Base-by-base conservation (phyloP, 2,113 vertebrate genomes). In the Collichthys lucidus region DNA sequence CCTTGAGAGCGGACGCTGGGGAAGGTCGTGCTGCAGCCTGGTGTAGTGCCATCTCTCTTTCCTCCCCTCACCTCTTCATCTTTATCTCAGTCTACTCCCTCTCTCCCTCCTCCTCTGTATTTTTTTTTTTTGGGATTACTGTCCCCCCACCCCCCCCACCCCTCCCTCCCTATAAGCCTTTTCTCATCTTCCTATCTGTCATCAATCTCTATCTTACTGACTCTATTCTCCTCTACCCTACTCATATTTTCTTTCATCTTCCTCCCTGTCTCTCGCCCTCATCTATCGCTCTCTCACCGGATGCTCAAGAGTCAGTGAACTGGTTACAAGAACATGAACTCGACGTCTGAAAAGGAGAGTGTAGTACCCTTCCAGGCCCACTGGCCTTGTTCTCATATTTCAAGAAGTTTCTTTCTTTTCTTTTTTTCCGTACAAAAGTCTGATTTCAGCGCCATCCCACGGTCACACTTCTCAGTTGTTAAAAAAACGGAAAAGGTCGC, bases 171-270 rank as follows among this genome's bases (percentile, higher is more conserved):
- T 79, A 42, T 85, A 86, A 92, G 86, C 85, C 83, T 85, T 91
- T 89, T 90, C 88, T 89, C 85, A 90, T 92, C 88, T 88, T 91
- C 85, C 88, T 89, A 88, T 91, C 91, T 86, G 89, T 93, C 88
- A 93, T 93, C 91, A 88, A 93, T 93, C 92, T 92, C 83, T 82
- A 89, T 92, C 90, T 87, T 86, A 91, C 84, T 49, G 87, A 91
- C 91, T 92, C 86, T 84, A 87, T 91, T 88, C 89, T 93, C 80
- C 79, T 89, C 87, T 73, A 88, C 79, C 84, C 86, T 64, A 82
- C 85, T 93, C 88, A 89, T 91, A 90, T 91, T 91, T 92, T 91
- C 90, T 92, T 90, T 91, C 86, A 89, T 92, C 90, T 92, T 76
- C 74, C 78, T 80, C 82, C 82, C 82, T 76, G 85, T 86, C 86